Base-by-base conservation (phyloP, 2,797 vertebrate species). In the Vipera latastei region DNA sequence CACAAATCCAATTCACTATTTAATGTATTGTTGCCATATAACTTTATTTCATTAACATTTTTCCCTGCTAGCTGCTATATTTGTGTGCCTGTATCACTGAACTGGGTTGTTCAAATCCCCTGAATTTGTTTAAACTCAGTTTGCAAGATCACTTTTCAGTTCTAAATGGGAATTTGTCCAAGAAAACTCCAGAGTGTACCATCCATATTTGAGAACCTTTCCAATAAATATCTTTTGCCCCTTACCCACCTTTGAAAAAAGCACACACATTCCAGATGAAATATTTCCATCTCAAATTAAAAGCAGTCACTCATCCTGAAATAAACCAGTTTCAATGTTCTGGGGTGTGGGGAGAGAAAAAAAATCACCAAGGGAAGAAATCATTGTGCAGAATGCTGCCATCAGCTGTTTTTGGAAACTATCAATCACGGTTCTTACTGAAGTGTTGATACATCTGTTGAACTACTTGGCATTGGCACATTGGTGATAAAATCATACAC, bases 151-250 rank as follows among this genome's bases (percentile, higher is more conserved):
- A 60, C 60, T 94, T 95, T 95, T 90, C 44, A 94, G 53, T 92
- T 61, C n/a, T 61, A 53, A 32, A 92, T 92, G 57, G 93, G 94
- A 97, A 95, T 89, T 11, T 55, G 32, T 96, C 93, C 95, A 95
- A 96, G 95, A 91, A 95, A 97, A 96, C 92, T 87, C 91, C 51
- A 25, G 88, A 48, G 2, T 91, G 89, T 90, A 93, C 91, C 87
- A 93, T 92, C 32, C 90, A 95, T 59, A 90, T 93, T 94, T 95
- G 69, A 51, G 94, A 95, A 93, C 0, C 0, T 94, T 95, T 96
- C 86, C 69, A 92, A 14, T 65, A 57, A 89, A 94, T 91, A 83
- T 7, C 20, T 25, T 48, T 18, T 57, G 4, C 57, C 25, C 78
- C 28, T 59, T 38, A 32, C 5, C 22, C 38, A 48, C 20, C 6